Conservation (phyloP, 2,888 invertebrate genomes). For the Xanthia togata region DNA sequence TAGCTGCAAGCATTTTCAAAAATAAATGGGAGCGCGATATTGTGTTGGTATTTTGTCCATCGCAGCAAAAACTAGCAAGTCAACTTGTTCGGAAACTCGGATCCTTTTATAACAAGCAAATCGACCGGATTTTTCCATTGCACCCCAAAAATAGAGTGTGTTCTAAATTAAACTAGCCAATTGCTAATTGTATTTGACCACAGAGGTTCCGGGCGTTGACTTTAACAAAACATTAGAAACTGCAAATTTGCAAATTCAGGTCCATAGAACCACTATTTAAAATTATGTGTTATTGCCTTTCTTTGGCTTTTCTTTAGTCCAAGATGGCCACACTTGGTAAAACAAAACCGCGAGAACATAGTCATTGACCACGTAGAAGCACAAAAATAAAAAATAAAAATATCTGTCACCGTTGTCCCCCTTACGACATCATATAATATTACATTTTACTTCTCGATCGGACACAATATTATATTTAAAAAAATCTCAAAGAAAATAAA, state of each 20-base stretch:
- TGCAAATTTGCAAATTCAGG: not conserved
- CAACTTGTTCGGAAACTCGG: too few species aligned
- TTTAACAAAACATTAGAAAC: not conserved
- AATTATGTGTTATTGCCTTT: too few species aligned
- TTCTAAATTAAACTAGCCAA: not conserved
- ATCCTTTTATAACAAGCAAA: slow-evolving; percentile 2
- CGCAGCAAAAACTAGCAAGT: slow-evolving; percentile 14
- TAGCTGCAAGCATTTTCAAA: slow-evolving; percentile 2
- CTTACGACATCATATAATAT: not conserved
- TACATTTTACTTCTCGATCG: not conserved
- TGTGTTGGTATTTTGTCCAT: not conserved
- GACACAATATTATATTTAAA: too few species aligned
- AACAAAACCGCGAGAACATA: not conserved
- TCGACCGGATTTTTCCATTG: not conserved
- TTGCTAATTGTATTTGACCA: not conserved
- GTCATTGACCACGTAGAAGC: too few species aligned
- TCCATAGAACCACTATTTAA: not conserved
- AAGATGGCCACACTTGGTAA: not conserved
- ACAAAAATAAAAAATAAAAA: too few species aligned
- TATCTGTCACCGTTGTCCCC: too few species aligned
- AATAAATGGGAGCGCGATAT: not conserved
- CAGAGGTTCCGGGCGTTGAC: not conserved
- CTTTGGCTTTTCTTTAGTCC: not conserved
- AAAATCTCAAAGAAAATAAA: not conserved
- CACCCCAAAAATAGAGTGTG: slow-evolving; percentile 8